phyloP scores from a whole-genome alignment of 2,113 vertebrate species.

The Formicarius rufipectus region DNA sequence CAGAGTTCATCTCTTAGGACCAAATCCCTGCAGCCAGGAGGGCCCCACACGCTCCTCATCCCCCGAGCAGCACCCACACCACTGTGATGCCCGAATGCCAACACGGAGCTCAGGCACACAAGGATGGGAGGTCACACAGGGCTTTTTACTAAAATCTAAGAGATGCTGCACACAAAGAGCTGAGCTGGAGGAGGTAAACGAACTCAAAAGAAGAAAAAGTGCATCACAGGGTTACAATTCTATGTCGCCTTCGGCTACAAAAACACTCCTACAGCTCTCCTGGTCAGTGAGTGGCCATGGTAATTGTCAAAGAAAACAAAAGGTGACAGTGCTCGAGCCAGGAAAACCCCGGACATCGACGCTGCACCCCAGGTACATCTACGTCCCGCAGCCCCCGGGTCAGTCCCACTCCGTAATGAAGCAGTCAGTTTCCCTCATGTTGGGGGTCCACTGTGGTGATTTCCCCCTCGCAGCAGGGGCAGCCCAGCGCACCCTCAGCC shows the following conservation, averaged over 20 bases:
- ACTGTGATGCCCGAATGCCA: neutral
- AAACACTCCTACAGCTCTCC: neutral
- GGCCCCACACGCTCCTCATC: fast-evolving
- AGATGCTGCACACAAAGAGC: neutral
- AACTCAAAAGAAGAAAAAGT: neutral
- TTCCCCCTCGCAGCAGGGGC: neutral
- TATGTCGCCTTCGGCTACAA: neutral
- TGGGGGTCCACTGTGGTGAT: neutral
- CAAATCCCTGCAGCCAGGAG: neutral
- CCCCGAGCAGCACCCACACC: fast-evolving
- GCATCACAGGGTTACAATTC: neutral
- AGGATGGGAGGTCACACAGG: neutral
- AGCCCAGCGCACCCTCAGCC: neutral
- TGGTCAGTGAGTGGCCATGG: neutral
- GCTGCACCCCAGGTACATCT: neutral
- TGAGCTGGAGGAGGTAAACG: neutral
- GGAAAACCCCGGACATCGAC: neutral
- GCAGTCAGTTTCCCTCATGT: neutral
- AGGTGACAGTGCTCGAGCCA: neutral
- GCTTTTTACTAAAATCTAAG: neutral
- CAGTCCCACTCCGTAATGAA: neutral
- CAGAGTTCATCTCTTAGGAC: fast-evolving
- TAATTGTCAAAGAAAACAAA: neutral
- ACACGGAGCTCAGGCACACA: fast-evolving
- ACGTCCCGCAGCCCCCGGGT: neutral